A percentile compares a stretch with the other conserved stretches of the same genome.
Conservation (phyloP, 2,797 vertebrate genomes). For the Chiropotes sagulatus region DNA sequence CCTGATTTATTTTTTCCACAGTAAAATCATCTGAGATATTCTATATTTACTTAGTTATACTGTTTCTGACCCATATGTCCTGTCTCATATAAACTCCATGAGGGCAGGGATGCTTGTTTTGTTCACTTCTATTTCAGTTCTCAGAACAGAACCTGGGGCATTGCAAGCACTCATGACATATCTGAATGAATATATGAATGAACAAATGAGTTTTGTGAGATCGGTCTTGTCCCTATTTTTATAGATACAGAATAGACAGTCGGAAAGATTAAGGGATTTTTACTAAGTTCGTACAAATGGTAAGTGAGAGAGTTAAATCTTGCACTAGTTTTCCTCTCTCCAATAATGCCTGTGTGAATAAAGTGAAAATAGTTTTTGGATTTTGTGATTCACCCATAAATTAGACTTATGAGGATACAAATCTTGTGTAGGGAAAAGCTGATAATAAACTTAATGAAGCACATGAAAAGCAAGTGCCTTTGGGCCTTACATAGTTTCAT, state of each 20-base stretch:
- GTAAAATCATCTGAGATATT: neutral
- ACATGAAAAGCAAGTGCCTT: neutral
- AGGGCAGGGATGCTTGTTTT: neutral
- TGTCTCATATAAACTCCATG: neutral
- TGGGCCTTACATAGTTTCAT: neutral
- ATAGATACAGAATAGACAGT: neutral
- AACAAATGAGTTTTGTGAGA: neutral
- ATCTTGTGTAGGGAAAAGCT: neutral
- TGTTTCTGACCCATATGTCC: neutral
- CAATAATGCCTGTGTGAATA: neutral
- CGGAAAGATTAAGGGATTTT: neutral
- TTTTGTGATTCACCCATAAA: slow-evolving; percentile 19
- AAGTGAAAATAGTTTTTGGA: slow-evolving; percentile 7
- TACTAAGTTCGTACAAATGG: neutral
- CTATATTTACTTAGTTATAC: neutral
- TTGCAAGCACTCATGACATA: neutral
- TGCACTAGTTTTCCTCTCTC: neutral
- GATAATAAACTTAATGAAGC: neutral
- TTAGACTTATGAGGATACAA: neutral
- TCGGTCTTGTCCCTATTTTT: neutral
- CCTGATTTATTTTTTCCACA: neutral
- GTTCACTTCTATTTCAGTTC: neutral
- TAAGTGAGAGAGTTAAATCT: neutral
- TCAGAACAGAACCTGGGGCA: neutral
- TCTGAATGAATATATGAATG: neutral